A percentile compares a stretch with the other conserved stretches of the same genome.
These are phyloP conservation scores for Philereme transversata DNA, from an alignment of 2,888 invertebrate genomes.

Conservation along the genomic window DNA sequence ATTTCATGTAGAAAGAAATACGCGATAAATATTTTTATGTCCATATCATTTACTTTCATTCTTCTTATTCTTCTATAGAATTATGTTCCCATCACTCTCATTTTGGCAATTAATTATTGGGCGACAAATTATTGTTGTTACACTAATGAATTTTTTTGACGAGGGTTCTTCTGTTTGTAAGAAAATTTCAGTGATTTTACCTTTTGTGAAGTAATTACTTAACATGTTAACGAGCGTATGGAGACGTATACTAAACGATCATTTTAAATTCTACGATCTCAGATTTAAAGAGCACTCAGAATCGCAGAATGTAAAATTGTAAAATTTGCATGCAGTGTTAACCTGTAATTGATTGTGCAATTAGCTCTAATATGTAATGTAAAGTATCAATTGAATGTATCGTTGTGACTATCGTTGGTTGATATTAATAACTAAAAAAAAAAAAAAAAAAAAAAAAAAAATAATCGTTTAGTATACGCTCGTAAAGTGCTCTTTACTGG, in stretches of 20 bases:
- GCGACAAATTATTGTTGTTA: constrained; percentile 72
- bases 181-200: constrained; percentile 54
- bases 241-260: too few species aligned
- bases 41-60: constrained; percentile 9
- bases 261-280: too few species aligned
- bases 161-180: constrained; percentile 63
- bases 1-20: too few species aligned
- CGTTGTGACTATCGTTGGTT: too few species aligned
- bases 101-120: constrained; percentile 55
- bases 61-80: constrained; percentile 53
- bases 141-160: constrained; percentile 69
- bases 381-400: too few species aligned
- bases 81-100: constrained; percentile 64
- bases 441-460: too few species aligned
- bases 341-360: too few species aligned
- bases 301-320: background rate
- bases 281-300: too few species aligned
- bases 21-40: constrained; percentile 13
- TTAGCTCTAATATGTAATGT: too few species aligned
- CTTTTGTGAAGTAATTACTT: constrained; percentile 30
- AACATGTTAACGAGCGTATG: constrained; percentile 18
- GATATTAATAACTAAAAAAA: too few species aligned
- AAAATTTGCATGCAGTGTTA: too few species aligned
- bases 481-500: constrained; percentile 1
- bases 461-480: constrained; percentile 5